A percentile compares a stretch with the other conserved stretches of the same genome.
phyloP scores from a whole-genome alignment of 2,113 vertebrate species.

The Tinamus guttatus region DNA sequence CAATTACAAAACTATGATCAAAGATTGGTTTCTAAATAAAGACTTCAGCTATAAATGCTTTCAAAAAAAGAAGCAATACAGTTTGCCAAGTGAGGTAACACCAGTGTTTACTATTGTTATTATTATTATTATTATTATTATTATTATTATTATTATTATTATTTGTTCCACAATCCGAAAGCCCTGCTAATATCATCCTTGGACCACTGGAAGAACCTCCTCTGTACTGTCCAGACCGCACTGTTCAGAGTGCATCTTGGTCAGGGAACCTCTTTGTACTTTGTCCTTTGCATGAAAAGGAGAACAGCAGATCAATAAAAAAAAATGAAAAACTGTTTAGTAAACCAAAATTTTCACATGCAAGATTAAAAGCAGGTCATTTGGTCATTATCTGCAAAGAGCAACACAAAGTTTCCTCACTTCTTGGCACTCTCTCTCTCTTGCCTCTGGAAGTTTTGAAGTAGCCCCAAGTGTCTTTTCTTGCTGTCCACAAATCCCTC shows the following conservation, averaged over 20 bases:
- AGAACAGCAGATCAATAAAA: background rate
- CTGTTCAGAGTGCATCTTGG: background rate
- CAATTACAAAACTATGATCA: background rate
- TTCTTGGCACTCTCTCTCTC: background rate
- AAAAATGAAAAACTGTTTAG: background rate
- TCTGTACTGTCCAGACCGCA: background rate
- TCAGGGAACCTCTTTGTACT: background rate
- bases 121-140: too few relatives aligned
- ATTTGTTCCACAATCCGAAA: background rate
- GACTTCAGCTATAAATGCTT: background rate
- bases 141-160: too few relatives aligned
- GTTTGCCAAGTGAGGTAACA: background rate
- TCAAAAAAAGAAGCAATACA: background rate
- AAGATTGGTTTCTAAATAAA: background rate
- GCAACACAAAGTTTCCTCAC: background rate
- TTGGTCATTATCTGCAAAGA: background rate
- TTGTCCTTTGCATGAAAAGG: background rate
- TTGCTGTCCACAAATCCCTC: background rate
- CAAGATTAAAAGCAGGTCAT: background rate
- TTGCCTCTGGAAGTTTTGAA: background rate
- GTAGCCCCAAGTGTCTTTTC: background rate
- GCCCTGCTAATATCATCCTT: background rate
- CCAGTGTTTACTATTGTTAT: background rate
- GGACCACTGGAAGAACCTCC: background rate
- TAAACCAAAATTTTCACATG: background rate